Evolutionary conservation across 1,140 invertebrate species (phyloP).

Genomic region (Drosophila melanica): DNA sequence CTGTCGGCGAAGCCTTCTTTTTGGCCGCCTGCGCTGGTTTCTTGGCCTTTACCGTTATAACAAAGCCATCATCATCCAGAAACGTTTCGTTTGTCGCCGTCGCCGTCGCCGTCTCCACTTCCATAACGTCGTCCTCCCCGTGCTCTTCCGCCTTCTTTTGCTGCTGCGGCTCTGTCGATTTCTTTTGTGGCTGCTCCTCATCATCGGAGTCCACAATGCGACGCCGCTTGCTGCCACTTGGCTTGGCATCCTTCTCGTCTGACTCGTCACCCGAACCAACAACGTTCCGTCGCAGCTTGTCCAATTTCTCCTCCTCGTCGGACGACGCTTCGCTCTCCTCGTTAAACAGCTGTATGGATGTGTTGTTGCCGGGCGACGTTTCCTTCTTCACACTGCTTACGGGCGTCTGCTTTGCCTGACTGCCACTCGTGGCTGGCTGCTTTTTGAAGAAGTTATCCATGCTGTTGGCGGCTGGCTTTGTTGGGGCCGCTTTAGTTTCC

Average conservation of each 20-base stretch:
- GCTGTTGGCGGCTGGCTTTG: constrained; percentile 43
- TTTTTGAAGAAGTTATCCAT: constrained; percentile 77
- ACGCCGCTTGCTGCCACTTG: constrained; percentile 55
- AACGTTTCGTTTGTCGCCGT: constrained; percentile 67
- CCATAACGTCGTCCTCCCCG: constrained; percentile 36
- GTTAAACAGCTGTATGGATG: constrained; percentile 67
- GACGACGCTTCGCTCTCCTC: constrained; percentile 62
- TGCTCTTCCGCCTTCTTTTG: constrained; percentile 20
- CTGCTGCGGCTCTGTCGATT: constrained; percentile 40
- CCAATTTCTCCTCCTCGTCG: constrained; percentile 77
- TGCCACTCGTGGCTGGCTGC: constrained; percentile 38
- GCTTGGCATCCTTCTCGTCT: constrained; percentile 38
- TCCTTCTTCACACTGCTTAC: constrained; percentile 39
- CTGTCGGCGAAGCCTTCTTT: constrained; percentile 45
- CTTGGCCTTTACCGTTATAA: constrained; percentile 68
- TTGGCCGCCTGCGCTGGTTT: constrained; percentile 43
- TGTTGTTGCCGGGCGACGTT: constrained; percentile 44
- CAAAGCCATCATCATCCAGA: constrained; percentile 80
- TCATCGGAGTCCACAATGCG: constrained; percentile 76
- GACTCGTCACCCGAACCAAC: constrained; percentile 62
- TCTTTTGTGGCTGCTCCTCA: constrained; percentile 69
- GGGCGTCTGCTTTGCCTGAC: constrained; percentile 32
- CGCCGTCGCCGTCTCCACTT: constrained; percentile 22
- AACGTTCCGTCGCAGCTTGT: constrained; percentile 68
- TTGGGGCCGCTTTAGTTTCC: constrained; percentile 56